Base-by-base conservation (phyloP, 2,113 vertebrate species). In the Semicossyphus pulcher region DNA sequence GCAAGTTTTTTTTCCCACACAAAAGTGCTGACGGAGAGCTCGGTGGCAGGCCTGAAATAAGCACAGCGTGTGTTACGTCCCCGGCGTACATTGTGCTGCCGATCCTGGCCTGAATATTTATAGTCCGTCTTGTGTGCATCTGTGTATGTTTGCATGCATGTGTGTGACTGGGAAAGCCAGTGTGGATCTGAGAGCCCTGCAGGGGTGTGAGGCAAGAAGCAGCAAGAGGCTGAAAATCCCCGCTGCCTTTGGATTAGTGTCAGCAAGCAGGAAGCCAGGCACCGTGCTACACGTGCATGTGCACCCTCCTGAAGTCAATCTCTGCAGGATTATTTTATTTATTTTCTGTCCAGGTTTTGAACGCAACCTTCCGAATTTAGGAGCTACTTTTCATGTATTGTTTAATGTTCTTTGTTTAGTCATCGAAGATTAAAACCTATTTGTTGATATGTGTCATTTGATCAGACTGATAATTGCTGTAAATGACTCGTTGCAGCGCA, bases 181-280 rank as follows among this genome's bases (percentile, higher is more conserved):
- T 64, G 77, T 87, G 66, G 77, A 83, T 90, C 76, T 89, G 80
- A 74, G 76, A 84, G 72, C 83, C 81, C 87, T 88, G 89, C 80
- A 90, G 88, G 90, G 85, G 89, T 86, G 88, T 89, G 88, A 91
- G 89, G 90, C 90, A 92, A 91, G 91, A 91, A 88, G 83, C 89
- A 90, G 91, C 88, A 90, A 92, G 91, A 91, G 83, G 84, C 86
- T 88, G 72, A 89, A 91, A 88, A 91, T 91, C 86, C 88, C 87
- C 29, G 62, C 84, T 84, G 86, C 83, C 80, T 80, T 89, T 86
- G 88, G 91, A 92, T 92, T 92, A 91, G 83, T 90, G 89, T 92
- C 89, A 92, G 80, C 82, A 64, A 80, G 83, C 84, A 83, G 87
- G 87, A 90, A 87, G 87, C 79, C 65, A 39, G 72, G 80, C 87